Evolutionary conservation across 1,140 invertebrate species (phyloP).

Genomic region (Drosophila pectinifera): DNA sequence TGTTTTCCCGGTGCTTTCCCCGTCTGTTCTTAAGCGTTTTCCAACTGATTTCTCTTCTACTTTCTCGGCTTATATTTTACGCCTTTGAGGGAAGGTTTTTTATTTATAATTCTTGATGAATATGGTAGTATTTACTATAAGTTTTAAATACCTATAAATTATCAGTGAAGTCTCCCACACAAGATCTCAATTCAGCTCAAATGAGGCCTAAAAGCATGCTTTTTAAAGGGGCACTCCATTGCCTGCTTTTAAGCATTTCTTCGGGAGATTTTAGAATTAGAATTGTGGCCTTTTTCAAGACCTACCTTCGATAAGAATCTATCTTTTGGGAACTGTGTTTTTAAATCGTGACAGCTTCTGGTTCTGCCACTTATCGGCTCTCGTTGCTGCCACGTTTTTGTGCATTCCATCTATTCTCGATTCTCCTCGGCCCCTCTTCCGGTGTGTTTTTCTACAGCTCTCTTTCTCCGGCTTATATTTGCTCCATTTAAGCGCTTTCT

Average conservation of each 20-base stretch:
- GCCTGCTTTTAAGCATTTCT: background rate
- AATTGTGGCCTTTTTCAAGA: background rate
- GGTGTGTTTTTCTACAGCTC: constrained; percentile 32
- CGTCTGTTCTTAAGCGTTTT: constrained; percentile 17
- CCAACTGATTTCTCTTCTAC: constrained; percentile 1
- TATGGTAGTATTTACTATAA: too few species aligned
- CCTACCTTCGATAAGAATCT: background rate
- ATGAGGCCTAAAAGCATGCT: background rate
- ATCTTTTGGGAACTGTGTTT: background rate
- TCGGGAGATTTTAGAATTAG: too few species aligned
- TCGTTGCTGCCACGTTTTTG: constrained; percentile 19
- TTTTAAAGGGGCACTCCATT: background rate
- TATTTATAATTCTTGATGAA: too few species aligned
- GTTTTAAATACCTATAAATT: background rate
- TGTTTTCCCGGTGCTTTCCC: constrained; percentile 9
- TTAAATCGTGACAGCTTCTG: constrained; percentile 15
- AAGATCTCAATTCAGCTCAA: background rate
- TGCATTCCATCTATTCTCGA: constrained; percentile 31
- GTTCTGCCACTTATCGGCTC: constrained; percentile 33
- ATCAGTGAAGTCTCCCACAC: background rate
- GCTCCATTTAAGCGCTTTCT: constrained; percentile 51
- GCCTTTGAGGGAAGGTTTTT: background rate
- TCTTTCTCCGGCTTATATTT: constrained; percentile 48
- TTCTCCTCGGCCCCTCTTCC: constrained; percentile 22
- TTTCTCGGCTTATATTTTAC: background rate